Conservation (phyloP, 2,888 invertebrate genomes). For the Ichneumoninae sp. region DNA sequence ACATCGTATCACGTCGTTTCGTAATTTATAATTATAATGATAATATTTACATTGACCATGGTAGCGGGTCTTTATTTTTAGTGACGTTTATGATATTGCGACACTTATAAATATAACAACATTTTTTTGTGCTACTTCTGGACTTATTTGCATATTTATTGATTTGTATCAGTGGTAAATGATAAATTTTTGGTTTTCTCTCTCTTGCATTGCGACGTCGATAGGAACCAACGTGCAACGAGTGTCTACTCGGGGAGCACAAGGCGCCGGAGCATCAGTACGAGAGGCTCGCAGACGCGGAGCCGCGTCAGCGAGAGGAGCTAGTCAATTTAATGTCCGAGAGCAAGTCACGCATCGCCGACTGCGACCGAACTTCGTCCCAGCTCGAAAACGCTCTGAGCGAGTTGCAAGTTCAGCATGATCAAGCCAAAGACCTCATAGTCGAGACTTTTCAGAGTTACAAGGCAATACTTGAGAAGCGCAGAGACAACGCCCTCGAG, state of each 20-base stretch:
- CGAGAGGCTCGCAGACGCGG: slow-evolving; percentile 92
- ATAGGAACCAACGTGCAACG: slow-evolving; percentile 93
- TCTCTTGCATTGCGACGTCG: slow-evolving; percentile 31
- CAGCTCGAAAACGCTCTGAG: slow-evolving; percentile 92
- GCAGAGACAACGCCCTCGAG: slow-evolving; percentile 90
- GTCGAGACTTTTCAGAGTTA: slow-evolving; percentile 92
- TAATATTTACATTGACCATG: neutral
- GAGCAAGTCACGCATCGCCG: slow-evolving; percentile 90
- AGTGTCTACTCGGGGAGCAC: slow-evolving; percentile 93
- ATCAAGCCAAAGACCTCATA: slow-evolving; percentile 93
- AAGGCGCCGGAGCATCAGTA: slow-evolving; percentile 93
- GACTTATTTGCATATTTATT: neutral
- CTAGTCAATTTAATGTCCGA: slow-evolving; percentile 90
- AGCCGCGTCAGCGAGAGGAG: slow-evolving; percentile 91
- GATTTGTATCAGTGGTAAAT: neutral
- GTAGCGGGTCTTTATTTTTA: neutral
- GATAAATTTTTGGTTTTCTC: neutral
- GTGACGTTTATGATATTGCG: no score
- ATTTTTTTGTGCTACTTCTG: neutral
- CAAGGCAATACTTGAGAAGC: slow-evolving; percentile 92
- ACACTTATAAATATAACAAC: neutral
- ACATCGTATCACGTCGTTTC: no score
- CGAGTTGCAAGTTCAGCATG: slow-evolving; percentile 94
- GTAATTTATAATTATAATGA: slow-evolving; percentile 4
- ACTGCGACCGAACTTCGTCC: slow-evolving; percentile 91